Conservation (phyloP, 2,888 invertebrate genomes). For the Miltochrista miniata region DNA sequence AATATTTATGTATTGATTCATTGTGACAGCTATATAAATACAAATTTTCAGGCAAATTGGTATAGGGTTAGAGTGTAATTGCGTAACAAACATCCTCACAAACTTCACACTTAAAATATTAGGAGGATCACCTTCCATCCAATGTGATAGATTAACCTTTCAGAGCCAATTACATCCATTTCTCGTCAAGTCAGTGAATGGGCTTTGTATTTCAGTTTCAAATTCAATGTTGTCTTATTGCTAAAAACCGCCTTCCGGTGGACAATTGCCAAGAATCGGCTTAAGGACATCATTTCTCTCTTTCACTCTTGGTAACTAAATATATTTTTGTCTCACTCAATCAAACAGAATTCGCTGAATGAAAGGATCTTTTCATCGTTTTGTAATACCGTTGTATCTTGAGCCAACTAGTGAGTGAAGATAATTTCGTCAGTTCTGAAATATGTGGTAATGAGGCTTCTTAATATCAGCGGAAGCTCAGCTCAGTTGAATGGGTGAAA, state of each 20-base stretch:
- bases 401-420: slow-evolving; percentile 72
- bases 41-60: no score
- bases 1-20: no score
- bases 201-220: slow-evolving; percentile 75
- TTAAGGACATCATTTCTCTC: slow-evolving; percentile 56
- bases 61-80: no score
- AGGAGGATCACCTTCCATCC: slow-evolving; percentile 26
- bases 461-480: slow-evolving; percentile 39
- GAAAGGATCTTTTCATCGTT: slow-evolving; percentile 72
- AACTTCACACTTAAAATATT: no score
- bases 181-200: slow-evolving; percentile 66
- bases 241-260: slow-evolving; percentile 78
- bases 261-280: slow-evolving; percentile 80
- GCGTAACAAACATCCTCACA: no score
- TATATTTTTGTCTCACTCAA: slow-evolving; percentile 51
- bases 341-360: slow-evolving; percentile 74
- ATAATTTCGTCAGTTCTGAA: slow-evolving; percentile 67
- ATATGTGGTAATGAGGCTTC: slow-evolving; percentile 55
- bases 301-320: slow-evolving; percentile 31
- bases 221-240: slow-evolving; percentile 70
- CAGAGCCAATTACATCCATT: slow-evolving; percentile 60
- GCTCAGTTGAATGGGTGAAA: slow-evolving; percentile 25
- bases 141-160: slow-evolving; percentile 52
- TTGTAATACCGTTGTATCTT: slow-evolving; percentile 71
- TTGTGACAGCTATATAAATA: no score